These are phyloP conservation scores for Merodon equestris DNA, from an alignment of 2,888 invertebrate species.

Conservation along the genomic window DNA sequence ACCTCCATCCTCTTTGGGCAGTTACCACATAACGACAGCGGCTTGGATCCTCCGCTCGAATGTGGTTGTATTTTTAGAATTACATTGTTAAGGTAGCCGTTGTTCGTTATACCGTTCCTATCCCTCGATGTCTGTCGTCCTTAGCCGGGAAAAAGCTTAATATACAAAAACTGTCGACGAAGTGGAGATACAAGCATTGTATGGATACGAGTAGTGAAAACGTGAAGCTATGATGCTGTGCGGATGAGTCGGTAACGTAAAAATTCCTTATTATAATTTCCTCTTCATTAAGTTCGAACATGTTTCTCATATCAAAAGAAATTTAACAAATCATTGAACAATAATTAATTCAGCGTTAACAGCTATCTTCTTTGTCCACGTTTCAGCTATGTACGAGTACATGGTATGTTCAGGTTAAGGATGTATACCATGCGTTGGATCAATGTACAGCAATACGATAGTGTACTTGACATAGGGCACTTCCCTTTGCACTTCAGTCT, in stretches of 20 bases:
- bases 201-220: constrained; percentile 11
- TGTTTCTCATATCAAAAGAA: constrained; percentile 67
- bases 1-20: constrained; percentile 33
- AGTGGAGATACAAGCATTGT: too few relatives aligned
- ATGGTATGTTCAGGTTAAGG: constrained; percentile 63
- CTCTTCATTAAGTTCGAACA: constrained; percentile 68
- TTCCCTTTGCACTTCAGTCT: neutral
- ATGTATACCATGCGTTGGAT: constrained; percentile 44
- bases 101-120: constrained; percentile 30
- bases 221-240: constrained; percentile 3
- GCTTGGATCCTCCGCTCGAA: constrained; percentile 3
- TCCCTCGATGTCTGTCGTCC: constrained; percentile 10
- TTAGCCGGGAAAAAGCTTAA: constrained; percentile 38
- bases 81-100: constrained; percentile 34
- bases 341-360: constrained; percentile 77
- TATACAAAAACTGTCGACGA: constrained; percentile 21
- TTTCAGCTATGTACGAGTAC: too few relatives aligned
- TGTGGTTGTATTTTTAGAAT: constrained; percentile 59
- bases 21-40: constrained; percentile 32
- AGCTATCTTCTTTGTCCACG: constrained; percentile 59
- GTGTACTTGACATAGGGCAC: constrained; percentile 30
- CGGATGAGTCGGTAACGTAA: constrained; percentile 8
- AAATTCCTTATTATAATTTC: constrained; percentile 67
- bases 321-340: constrained; percentile 75
- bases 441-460: constrained; percentile 21